Evolutionary conservation across 2,797 vertebrate species (phyloP).

Genomic region (Apodemus agrarius): DNA sequence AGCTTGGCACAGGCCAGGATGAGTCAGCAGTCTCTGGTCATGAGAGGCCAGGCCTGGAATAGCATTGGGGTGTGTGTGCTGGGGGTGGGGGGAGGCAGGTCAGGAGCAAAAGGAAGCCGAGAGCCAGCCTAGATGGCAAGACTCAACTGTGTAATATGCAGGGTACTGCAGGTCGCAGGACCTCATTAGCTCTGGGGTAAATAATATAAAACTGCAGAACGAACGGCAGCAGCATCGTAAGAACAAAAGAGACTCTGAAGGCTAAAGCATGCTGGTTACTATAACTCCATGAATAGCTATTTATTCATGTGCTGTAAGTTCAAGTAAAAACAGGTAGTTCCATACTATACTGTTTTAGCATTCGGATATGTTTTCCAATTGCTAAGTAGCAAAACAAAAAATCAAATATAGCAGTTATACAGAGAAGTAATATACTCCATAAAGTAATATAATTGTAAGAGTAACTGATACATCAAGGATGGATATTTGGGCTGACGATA

Average conservation of each 20-base stretch:
- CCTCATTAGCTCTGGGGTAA: slow-evolving; percentile 31
- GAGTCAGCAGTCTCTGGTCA: slow-evolving; percentile 87
- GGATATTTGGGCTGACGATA: neutral
- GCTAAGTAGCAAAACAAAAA: slow-evolving; percentile 56
- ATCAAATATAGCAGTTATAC: slow-evolving; percentile 4
- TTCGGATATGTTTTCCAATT: slow-evolving; percentile 52
- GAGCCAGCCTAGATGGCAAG: slow-evolving; percentile 81
- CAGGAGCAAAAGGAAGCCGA: slow-evolving; percentile 84
- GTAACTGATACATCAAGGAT: slow-evolving; percentile 4
- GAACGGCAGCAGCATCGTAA: slow-evolving; percentile 25
- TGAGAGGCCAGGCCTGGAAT: slow-evolving; percentile 86
- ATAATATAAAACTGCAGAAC: neutral
- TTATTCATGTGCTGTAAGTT: neutral
- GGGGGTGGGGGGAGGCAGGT: slow-evolving; percentile 75
- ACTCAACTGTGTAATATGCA: slow-evolving; percentile 16
- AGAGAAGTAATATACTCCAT: neutral
- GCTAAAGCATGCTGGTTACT: slow-evolving; percentile 6
- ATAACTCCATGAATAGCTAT: slow-evolving; percentile 41
- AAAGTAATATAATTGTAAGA: slow-evolving; percentile 1
- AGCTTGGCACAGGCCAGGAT: slow-evolving; percentile 83
- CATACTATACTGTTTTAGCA: neutral
- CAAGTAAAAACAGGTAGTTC: slow-evolving; percentile 15
- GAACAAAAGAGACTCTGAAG: slow-evolving; percentile 18
- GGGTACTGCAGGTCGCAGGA: slow-evolving; percentile 59
- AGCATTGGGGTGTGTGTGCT: slow-evolving; percentile 78